Evolutionary conservation across 1,140 invertebrate species (phyloP), one percentile per base, ranked within the genome.

Genomic region (Parapsyche elsis): DNA sequence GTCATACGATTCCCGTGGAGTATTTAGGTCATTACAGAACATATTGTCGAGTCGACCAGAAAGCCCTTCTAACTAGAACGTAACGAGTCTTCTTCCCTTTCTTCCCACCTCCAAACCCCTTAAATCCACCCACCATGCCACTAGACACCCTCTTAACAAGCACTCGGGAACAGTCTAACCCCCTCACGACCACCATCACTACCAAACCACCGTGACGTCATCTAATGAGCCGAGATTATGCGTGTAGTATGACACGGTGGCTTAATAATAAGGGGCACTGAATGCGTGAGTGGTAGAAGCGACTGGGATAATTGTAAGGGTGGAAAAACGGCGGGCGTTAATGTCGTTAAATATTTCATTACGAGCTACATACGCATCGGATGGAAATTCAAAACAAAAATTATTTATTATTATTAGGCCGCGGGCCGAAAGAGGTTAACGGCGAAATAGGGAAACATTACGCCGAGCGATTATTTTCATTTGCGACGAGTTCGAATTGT

Each of bases 231-330:
- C 24, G n/a, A 79, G 76, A 81, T 81, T 81, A 81, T 81, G 80
- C 80, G 71, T 79, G 77, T 81, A 74, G 57, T 80, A 59, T 76
- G 76, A 75, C 76, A 76, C 59, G 19, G 44, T 44, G 49, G 71
- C 80, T 81, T 81, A 79, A 81, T 81, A 81, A 81, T 81, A 79
- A 81, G 71, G 80, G 80, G 30, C 38, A 53, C 77, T 81, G 61
- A 81, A 81, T 81, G 80, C 38, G 76, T 73, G 38, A 76, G 74
- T 78, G 49, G 76, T 24, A 12, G 26, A 21, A 23, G 14, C 30
- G 61, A 38, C 10, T 1, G 61, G 14, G 73, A 21, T 75, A 75
- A 75, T 75, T 75, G 49, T 30, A 57, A 7, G 24, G n/a, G 70
- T 19, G 49, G 46, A 75, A 75, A 75, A 57, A 75, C 24, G 45